Evolutionary conservation across 2,888 invertebrate genomes (phyloP).

Genomic region (Phaedon cochleariae): DNA sequence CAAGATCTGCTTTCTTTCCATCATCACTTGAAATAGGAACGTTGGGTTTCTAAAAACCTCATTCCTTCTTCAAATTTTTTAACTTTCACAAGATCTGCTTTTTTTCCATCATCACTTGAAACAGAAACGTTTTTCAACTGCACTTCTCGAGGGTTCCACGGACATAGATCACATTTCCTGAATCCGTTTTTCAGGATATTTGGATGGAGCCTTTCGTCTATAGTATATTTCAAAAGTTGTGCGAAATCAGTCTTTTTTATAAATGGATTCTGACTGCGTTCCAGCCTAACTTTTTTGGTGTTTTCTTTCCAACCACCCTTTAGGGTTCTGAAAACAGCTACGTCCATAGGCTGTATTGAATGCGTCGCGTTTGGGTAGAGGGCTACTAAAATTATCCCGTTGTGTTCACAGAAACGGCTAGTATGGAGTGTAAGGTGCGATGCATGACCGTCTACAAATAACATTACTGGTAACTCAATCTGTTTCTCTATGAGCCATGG

Average conservation of each 20-base stretch:
- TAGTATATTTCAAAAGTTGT: conserved; percentile 6
- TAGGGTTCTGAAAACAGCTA: conserved; percentile 14
- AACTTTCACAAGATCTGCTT: no score
- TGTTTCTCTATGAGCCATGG: conserved; percentile 26
- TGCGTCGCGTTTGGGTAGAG: conserved; percentile 21
- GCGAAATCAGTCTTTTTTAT: neutral
- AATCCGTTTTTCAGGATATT: neutral
- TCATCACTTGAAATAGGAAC: no score
- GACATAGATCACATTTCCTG: neutral
- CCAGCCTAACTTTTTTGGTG: conserved; percentile 6
- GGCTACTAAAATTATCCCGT: conserved; percentile 13
- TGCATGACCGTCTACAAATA: conserved; percentile 21
- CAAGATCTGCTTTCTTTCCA: no score
- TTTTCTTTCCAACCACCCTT: conserved; percentile 14
- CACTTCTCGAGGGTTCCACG: no score
- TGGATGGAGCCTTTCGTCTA: neutral
- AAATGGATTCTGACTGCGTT: no score
- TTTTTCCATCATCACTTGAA: no score
- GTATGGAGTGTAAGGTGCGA: conserved; percentile 2
- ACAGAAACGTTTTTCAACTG: no score
- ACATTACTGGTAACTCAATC: conserved; percentile 16
- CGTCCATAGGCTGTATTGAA: conserved; percentile 16
- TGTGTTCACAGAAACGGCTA: conserved; percentile 10
- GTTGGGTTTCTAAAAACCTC: no score
- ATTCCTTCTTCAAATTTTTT: no score